A percentile compares a stretch with the other conserved stretches of the same genome.
Evolutionary conservation across 1,140 invertebrate genomes (phyloP).

Genomic region (Ostrea edulis): DNA sequence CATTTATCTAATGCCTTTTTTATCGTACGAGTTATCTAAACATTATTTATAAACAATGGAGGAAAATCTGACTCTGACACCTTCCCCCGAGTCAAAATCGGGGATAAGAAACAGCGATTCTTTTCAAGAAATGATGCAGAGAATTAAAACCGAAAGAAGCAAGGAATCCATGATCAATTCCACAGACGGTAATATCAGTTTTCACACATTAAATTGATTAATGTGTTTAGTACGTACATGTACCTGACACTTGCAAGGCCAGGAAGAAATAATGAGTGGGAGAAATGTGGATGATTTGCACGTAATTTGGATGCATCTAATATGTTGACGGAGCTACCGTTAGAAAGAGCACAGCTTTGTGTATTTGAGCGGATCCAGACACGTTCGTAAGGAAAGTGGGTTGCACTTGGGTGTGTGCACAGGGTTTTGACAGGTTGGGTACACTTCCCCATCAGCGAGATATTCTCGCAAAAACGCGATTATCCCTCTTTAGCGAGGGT

Average conservation of each 20-base stretch:
- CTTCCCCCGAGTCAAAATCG: slow-evolving; percentile 7
- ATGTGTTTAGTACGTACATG: too few species aligned
- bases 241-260: too few species aligned
- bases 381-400: background rate
- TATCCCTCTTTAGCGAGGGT: too few species aligned
- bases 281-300: too few species aligned
- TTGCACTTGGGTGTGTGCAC: too few species aligned
- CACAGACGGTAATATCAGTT: slow-evolving; percentile 3
- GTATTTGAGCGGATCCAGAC: background rate
- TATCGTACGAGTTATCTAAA: background rate
- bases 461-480: too few species aligned
- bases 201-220: background rate
- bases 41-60: slow-evolving; percentile 8
- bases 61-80: slow-evolving; percentile 22
- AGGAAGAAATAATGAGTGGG: too few species aligned
- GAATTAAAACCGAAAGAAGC: background rate
- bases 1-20: background rate
- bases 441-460: too few species aligned
- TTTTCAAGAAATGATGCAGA: slow-evolving; percentile 6
- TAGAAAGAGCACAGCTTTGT: background rate
- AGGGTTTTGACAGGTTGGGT: too few species aligned
- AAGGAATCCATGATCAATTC: background rate
- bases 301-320: background rate
- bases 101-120: slow-evolving; percentile 20
- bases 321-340: background rate